Conservation (phyloP, 2,113 vertebrate species). For the Origma solitaria region DNA sequence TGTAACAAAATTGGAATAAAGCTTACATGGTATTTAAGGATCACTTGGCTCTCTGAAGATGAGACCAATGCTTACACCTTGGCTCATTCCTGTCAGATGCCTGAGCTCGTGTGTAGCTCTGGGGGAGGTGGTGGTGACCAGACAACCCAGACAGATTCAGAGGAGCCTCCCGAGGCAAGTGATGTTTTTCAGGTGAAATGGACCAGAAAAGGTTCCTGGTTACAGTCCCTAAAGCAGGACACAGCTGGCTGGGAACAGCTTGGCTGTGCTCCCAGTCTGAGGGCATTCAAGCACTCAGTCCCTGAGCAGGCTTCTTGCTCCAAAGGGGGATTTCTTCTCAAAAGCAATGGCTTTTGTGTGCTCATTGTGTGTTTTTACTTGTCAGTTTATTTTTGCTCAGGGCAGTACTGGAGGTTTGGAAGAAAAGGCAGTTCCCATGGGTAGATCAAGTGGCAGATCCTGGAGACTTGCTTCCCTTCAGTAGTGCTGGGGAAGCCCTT, state of each 20-base stretch:
- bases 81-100: background rate
- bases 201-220: background rate
- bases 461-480: background rate
- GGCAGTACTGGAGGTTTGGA: background rate
- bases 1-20: conserved; percentile 24
- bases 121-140: background rate
- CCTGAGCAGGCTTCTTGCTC: background rate
- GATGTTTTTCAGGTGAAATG: background rate
- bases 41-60: background rate
- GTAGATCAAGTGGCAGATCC: background rate
- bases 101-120: background rate
- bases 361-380: background rate
- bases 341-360: background rate
- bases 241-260: accelerated
- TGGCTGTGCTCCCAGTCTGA: background rate
- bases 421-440: background rate
- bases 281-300: background rate
- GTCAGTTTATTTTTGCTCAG: conserved; percentile 32
- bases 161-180: background rate
- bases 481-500: background rate
- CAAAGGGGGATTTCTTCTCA: background rate
- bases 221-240: background rate
- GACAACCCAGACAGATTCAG: background rate
- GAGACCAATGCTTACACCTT: background rate
- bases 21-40: background rate